Evolutionary conservation across 1,140 invertebrate genomes (phyloP).

Genomic region (Artemia franciscana): DNA sequence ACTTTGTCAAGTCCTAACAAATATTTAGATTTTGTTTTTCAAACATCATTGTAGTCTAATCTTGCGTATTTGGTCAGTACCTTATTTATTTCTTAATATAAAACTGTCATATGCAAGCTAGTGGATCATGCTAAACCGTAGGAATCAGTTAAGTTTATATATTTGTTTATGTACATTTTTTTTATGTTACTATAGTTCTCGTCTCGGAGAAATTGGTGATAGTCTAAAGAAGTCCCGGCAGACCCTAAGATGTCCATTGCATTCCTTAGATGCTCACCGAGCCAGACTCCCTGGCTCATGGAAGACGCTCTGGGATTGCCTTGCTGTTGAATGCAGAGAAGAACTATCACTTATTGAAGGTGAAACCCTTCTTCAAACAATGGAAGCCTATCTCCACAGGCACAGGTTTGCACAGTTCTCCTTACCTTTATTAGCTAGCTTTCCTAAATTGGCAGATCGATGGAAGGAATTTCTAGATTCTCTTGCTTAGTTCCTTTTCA

Average conservation of each 20-base stretch:
- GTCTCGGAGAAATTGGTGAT: slow-evolving; percentile 30
- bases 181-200: no score
- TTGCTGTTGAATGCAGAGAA: slow-evolving; percentile 54
- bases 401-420: slow-evolving; percentile 31
- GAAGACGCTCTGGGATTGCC: slow-evolving; percentile 49
- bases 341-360: slow-evolving; percentile 65
- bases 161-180: no score
- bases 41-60: no score
- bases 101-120: no score
- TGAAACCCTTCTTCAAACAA: slow-evolving; percentile 48
- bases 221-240: slow-evolving; percentile 63
- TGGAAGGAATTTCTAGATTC: not conserved
- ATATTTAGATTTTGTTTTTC: no score
- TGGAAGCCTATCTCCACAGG: slow-evolving; percentile 69
- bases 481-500: not conserved
- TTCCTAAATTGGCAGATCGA: not conserved
- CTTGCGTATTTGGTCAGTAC: no score
- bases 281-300: slow-evolving; percentile 29
- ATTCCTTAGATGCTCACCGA: slow-evolving; percentile 63
- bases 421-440: not conserved
- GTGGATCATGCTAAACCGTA: slow-evolving; percentile 5
- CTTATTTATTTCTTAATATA: no score
- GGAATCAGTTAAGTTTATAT: no score
- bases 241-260: slow-evolving; percentile 55
- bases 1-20: no score